Evolutionary conservation across 1,140 invertebrate species (phyloP), one percentile per base, ranked within the genome.

Genomic region (Pseudomyrmex sp.): DNA sequence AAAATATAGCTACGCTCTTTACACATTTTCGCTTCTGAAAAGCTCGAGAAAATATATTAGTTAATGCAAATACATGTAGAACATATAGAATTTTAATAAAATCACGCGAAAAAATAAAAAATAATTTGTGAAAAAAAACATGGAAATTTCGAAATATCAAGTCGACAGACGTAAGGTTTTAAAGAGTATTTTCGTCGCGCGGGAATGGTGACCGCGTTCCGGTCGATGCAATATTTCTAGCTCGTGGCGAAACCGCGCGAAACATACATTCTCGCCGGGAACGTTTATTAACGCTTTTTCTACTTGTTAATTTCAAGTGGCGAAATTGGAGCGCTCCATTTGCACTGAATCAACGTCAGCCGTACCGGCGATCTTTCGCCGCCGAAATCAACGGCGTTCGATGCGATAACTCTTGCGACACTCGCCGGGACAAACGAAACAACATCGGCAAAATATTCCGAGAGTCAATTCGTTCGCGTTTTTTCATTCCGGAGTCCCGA

Each of bases 231-330:
- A 80, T 80, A 80, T 80, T 80, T 80, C 54, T 80, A 59, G 13
- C 50, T 0, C 35, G 44, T 72, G 23, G 76, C 56, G 44, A 80
- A 61, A 61, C 76, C 76, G 44, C 54, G 66, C 66, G 74, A 12
- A n/a, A 80, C 66, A 80, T 80, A 80, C 48, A 80, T 80, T 50
- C 66, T 50, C 76, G 54, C 15, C 59, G 56, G 54, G 46, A 80
- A 50, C 76, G 76, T 80, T 80, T 80, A 80, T 80, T 80, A 80
- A 80, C 76, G 76, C 76, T 80, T 80, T 80, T 80, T 80, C 76
- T 72, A 80, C 76, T 80, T 80, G 76, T 80, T 80, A 80, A 80
- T 80, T 80, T 46, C 76, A 80, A 80, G 76, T 80, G 68, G 66
- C 10, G 76, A 80, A 80, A 80, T 80, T 80, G 76, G 66, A 61